phyloP scores from a whole-genome alignment of 2,888 invertebrate species.

The Polydrusus cervinus region DNA sequence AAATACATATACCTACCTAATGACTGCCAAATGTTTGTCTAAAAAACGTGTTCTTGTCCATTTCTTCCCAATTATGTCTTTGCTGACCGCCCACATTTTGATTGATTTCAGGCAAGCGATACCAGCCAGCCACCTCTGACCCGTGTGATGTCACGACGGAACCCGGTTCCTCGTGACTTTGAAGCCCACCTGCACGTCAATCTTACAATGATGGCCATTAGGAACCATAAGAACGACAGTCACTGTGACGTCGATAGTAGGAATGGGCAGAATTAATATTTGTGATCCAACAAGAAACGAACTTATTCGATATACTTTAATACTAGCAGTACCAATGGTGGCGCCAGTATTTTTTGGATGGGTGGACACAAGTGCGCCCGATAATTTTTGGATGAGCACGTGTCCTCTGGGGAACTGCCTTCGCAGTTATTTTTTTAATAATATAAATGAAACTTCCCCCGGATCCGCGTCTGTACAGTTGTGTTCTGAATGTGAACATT shows the following conservation, averaged over 20 bases:
- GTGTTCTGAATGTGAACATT: no score
- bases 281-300: neutral
- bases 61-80: slow-evolving; percentile 11
- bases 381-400: no score
- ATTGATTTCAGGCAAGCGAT: slow-evolving; percentile 44
- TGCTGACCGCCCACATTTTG: slow-evolving; percentile 38
- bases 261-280: slow-evolving; percentile 24
- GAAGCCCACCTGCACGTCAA: slow-evolving; percentile 53
- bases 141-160: slow-evolving; percentile 51
- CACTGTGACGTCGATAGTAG: slow-evolving; percentile 26
- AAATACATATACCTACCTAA: slow-evolving; percentile 1
- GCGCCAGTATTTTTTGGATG: no score
- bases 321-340: no score
- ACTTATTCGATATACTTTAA: no score
- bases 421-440: no score
- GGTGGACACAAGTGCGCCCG: no score
- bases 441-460: no score
- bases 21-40: neutral
- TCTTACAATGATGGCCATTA: slow-evolving; percentile 52
- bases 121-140: slow-evolving; percentile 47
- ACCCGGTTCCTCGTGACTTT: slow-evolving; percentile 29
- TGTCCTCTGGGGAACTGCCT: no score
- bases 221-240: slow-evolving; percentile 43
- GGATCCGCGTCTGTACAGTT: no score
- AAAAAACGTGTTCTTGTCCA: neutral